Percentiles rank a stretch among this genome's conserved stretches.
Conservation (phyloP, 2,888 invertebrate species). For the Vesta saturnalis region DNA sequence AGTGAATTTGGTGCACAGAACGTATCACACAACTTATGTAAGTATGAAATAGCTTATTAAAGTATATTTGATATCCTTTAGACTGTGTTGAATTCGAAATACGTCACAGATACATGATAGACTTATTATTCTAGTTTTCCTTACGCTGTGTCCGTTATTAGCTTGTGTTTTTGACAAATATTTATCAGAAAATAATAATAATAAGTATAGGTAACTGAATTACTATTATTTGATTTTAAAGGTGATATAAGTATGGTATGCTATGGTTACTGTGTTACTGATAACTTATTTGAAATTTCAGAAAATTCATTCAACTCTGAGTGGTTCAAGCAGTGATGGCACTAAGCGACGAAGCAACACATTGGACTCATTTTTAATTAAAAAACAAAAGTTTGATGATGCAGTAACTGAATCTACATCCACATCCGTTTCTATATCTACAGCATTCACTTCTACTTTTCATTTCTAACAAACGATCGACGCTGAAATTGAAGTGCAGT, state of each 20-base stretch:
- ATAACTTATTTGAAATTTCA: slow-evolving; percentile 8
- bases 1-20: slow-evolving; percentile 8
- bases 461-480: slow-evolving; percentile 5
- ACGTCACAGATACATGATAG: background rate
- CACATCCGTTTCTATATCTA: background rate
- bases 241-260: slow-evolving; percentile 1
- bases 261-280: slow-evolving; percentile 5
- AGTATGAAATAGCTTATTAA: background rate
- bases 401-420: slow-evolving; percentile 4
- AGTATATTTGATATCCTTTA: background rate
- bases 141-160: background rate
- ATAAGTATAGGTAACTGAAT: background rate
- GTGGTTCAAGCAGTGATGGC: slow-evolving; percentile 6
- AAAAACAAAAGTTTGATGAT: background rate
- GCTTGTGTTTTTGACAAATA: background rate
- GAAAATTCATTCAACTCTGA: slow-evolving; percentile 3
- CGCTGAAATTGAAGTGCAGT: background rate
- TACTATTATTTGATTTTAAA: background rate
- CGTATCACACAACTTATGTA: slow-evolving; percentile 3
- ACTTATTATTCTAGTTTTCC: background rate
- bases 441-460: slow-evolving; percentile 6
- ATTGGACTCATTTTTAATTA: slow-evolving; percentile 3
- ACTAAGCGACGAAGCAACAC: slow-evolving; percentile 7
- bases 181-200: slow-evolving; percentile 6
- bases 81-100: too few species aligned